Conservation (phyloP, 2,888 invertebrate species). For the Drosophila atripex region DNA sequence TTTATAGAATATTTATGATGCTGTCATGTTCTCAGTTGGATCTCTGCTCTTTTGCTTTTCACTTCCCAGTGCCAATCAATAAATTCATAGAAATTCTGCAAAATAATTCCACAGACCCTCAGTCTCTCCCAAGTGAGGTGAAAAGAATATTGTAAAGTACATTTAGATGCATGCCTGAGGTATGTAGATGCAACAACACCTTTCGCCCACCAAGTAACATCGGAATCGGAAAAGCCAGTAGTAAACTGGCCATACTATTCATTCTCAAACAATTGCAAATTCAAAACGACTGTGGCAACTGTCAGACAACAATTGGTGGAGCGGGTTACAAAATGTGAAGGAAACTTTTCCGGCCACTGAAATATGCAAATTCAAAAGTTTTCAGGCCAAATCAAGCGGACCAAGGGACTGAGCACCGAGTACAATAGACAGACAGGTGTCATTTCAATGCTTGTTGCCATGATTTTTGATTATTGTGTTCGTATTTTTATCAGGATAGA, state of each 20-base stretch:
- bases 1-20: constrained; percentile 22
- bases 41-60: constrained; percentile 26
- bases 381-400: constrained; percentile 67
- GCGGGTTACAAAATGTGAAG: constrained; percentile 37
- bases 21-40: constrained; percentile 14
- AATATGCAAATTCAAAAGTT: constrained; percentile 76
- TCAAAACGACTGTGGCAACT: constrained; percentile 39
- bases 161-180: constrained; percentile 37
- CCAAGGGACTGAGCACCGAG: constrained; percentile 20
- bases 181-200: constrained; percentile 37
- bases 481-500: constrained; percentile 22
- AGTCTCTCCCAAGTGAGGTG: constrained; percentile 5
- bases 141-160: constrained; percentile 24
- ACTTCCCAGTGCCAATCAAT: constrained; percentile 58
- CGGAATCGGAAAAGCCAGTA: constrained; percentile 25
- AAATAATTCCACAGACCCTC: constrained; percentile 56
- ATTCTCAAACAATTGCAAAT: constrained; percentile 46
- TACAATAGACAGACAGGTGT: constrained; percentile 65
- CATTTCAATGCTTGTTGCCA: constrained; percentile 63
- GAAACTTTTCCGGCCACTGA: constrained; percentile 50
- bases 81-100: constrained; percentile 53
- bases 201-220: constrained; percentile 12
- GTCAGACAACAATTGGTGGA: constrained; percentile 34
- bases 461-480: constrained; percentile 73
- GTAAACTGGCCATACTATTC: constrained; percentile 8